Evolutionary conservation across 1,140 invertebrate species (phyloP).

Genomic region (Drosophila aff.): DNA sequence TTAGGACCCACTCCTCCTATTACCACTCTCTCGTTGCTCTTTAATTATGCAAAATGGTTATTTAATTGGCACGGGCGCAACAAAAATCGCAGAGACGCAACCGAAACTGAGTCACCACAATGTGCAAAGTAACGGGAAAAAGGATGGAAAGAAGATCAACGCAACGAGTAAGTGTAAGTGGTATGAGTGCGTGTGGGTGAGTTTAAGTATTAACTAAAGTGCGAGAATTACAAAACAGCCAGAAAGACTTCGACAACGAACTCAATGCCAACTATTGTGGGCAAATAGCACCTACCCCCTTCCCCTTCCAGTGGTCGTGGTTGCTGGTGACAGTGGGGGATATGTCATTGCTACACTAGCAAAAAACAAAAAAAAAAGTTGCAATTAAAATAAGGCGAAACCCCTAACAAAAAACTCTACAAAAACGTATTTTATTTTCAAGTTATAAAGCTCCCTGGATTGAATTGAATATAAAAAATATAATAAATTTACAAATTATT

Average conservation of each 20-base stretch:
- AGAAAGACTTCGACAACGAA: constrained; percentile 38
- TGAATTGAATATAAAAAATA: too few relatives aligned
- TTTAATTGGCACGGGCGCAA: constrained; percentile 35
- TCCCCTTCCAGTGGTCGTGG: background rate
- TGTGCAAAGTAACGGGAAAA: constrained; percentile 22
- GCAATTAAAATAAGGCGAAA: background rate
- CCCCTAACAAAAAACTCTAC: too few relatives aligned
- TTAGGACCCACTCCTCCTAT: constrained; percentile 22
- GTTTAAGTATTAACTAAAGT: constrained; percentile 37
- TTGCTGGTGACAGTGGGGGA: background rate
- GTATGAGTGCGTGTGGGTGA: constrained; percentile 1
- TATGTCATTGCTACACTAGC: background rate
- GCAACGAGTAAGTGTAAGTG: constrained; percentile 12
- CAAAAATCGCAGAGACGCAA: constrained; percentile 32
- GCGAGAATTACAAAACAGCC: constrained; percentile 36
- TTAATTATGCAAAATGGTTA: constrained; percentile 57
- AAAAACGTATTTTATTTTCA: too few relatives aligned
- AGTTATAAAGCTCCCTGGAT: too few relatives aligned
- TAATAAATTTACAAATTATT: too few relatives aligned
- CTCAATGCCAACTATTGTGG: constrained; percentile 51
- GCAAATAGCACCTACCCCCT: background rate
- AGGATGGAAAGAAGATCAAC: constrained; percentile 33
- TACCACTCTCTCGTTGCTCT: constrained; percentile 30
- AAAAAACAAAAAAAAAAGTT: background rate
- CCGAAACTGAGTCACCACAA: constrained; percentile 30